Base-by-base conservation (phyloP, 2,888 invertebrate species). In the Mythimna pallens region DNA sequence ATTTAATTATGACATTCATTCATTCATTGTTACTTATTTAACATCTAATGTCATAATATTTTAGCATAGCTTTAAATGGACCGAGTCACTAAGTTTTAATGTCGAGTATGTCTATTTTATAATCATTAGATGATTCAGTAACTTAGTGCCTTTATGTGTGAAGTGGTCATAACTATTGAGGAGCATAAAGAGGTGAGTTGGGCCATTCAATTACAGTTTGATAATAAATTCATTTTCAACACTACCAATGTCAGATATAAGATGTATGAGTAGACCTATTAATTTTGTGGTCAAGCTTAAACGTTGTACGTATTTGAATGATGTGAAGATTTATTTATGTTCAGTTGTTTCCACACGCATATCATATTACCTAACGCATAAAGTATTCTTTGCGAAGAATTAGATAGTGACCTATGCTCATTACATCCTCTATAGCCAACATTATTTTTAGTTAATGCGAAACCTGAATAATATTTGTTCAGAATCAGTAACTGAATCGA, bases 1-100 rank as follows among this genome's bases (percentile, higher is more conserved):
- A 36, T 36, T 36, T 9, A 36, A 36, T 36, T 6, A 8, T 36
- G 36, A 36, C 1, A 36, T 36, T 36, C 6, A 34, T 34, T 34
- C 7, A 7, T 34, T 34, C 7, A 34, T 34, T 34, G 3, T 34
- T 25, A 25, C 25, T 1, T 25, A 25, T 2, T 25, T 1, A 25
- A 25, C 25, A 25, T 25, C 25, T 25, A 25, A 25, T 25, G 17
- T 47, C 47, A 14, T 6, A 43, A 14, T 17, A 17, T 7, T 50
- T 50, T 14, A 67, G 55, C 22, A 4, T 34, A 70, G 72, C 64
- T 63, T 63, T 55, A 40, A 30, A 55, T 73, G 50, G 3, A 22
- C 14, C 12, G 20, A 50, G 30, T 57, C 36, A 22, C 50, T 36
- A 64, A 36, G 3, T 20, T 17, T 47, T 40, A n/a, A 47, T 54